Conservation (phyloP, 2,888 invertebrate species). For the Parthenolecanium corni region DNA sequence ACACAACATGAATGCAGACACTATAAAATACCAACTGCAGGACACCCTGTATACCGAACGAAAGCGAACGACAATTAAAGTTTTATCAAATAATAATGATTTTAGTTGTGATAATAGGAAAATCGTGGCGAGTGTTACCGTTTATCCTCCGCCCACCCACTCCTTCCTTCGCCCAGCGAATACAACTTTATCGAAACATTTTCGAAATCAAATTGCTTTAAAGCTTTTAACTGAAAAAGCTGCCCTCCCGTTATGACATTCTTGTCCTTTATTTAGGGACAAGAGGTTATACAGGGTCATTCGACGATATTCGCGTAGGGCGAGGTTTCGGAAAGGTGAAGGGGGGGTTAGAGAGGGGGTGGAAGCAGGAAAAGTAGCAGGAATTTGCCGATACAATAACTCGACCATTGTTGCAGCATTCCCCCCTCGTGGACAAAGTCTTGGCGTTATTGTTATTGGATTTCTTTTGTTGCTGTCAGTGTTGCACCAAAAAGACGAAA, state of each 20-base stretch:
- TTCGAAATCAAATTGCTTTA: slow-evolving; percentile 27
- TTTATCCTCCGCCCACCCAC: background rate
- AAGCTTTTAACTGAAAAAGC: slow-evolving; percentile 27
- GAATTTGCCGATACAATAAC: slow-evolving; percentile 26
- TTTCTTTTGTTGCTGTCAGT: slow-evolving; percentile 25
- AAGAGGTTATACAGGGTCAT: slow-evolving; percentile 21
- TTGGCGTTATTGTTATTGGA: slow-evolving; percentile 16
- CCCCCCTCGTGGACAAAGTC: background rate
- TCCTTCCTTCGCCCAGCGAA: background rate
- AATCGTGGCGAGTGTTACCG: background rate
- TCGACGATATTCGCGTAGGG: slow-evolving; percentile 3
- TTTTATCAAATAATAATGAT: slow-evolving; percentile 14
- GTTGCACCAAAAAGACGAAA: slow-evolving; percentile 19
- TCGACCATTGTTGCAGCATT: slow-evolving; percentile 27
- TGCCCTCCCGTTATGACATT: slow-evolving; percentile 22
- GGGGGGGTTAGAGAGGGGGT: background rate
- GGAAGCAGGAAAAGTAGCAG: background rate
- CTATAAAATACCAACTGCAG: too few species aligned
- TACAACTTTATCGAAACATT: slow-evolving; percentile 27
- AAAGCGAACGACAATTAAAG: slow-evolving; percentile 2
- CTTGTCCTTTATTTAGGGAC: slow-evolving; percentile 26
- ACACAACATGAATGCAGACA: too few species aligned
- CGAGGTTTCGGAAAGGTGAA: background rate
- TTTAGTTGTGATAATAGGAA: slow-evolving; percentile 10
- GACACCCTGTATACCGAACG: background rate